Base-by-base conservation (phyloP, 2,797 vertebrate species). In the Acanthiza pusilla region DNA sequence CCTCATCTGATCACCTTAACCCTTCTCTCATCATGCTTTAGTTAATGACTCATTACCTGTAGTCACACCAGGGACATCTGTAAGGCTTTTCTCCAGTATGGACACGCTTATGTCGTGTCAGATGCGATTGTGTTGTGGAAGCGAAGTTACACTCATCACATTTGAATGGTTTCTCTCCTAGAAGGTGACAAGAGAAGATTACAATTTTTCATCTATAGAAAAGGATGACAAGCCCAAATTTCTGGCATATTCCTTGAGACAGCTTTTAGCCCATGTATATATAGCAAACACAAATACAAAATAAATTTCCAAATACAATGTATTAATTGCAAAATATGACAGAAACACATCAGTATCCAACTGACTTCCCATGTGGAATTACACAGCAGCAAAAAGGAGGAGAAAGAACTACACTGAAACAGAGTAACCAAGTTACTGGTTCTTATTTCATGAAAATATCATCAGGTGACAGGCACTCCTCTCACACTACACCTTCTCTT, bases 31-130 rank as follows among this genome's bases (percentile, higher is more conserved):
- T 96, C 97, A 96, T 91, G 94, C 86, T 95, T 95, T 94, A 79
- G 75, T 96, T 97, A 97, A 97, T 92, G 95, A 97, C 96, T 95
- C 94, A 76, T 97, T 99, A 99, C 99, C 99, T 99, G 98, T 99
- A 99, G 97, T 99, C 99, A 97, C 99, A 99, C 99, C 99, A 99
- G 97, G 99, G 99, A 97, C 99, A 99, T 92, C 98, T 98, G 97
- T 99, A 99, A 19, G 99, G 99, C 96, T 99, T 99, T 97, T 99
- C 99, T 91, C 99, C 99, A 3, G 99, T 99, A 98, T 99, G 99
- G 79, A 99, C 99, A 16, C 99, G 99, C 86, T 99, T 99, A 97
- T 99, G 99, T 42, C 99, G 98, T 13, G 99, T 99, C 95, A 99
- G 97, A 97, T 99, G 99, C 6, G 99, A 99, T 88, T 99, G 99